Evolutionary conservation across 1,140 invertebrate genomes (phyloP).

Genomic region (Arctopsyche grandis): DNA sequence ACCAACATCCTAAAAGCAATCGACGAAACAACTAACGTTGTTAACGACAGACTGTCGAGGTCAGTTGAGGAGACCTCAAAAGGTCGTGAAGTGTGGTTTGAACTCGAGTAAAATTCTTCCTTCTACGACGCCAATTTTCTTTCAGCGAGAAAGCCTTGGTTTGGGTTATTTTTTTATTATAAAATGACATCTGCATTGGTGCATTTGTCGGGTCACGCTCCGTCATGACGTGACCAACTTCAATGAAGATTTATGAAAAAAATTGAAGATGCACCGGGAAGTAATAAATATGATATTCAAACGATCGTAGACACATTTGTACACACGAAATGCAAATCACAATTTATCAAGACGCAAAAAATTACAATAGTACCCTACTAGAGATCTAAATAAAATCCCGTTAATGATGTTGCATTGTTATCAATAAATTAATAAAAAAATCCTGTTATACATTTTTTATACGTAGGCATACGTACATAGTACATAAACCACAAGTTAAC

Average conservation of each 20-base stretch:
- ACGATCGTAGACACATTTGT: too few species aligned
- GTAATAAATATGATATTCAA: too few species aligned
- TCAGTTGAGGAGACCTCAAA: not conserved
- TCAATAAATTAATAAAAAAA: slow-evolving; percentile 9
- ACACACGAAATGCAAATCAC: too few species aligned
- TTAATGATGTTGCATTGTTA: slow-evolving; percentile 1
- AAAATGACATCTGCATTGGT: not conserved
- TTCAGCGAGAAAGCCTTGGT: too few species aligned
- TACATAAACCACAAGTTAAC: not conserved
- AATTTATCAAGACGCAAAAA: too few species aligned
- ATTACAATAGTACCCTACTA: too few species aligned
- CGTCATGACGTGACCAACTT: not conserved
- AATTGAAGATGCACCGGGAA: too few species aligned
- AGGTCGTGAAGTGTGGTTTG: not conserved
- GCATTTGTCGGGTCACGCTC: not conserved
- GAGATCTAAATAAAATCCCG: not conserved
- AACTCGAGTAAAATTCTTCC: not conserved
- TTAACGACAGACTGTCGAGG: not conserved
- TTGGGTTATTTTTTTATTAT: not conserved
- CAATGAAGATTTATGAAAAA: too few species aligned
- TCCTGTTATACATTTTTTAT: not conserved
- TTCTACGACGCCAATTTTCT: not conserved
- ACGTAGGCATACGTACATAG: not conserved
- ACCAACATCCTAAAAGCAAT: not conserved
- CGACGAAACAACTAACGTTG: slow-evolving; percentile 9